Conservation (phyloP, 1,140 invertebrate genomes). For the Drosophila sulfurigaster region DNA sequence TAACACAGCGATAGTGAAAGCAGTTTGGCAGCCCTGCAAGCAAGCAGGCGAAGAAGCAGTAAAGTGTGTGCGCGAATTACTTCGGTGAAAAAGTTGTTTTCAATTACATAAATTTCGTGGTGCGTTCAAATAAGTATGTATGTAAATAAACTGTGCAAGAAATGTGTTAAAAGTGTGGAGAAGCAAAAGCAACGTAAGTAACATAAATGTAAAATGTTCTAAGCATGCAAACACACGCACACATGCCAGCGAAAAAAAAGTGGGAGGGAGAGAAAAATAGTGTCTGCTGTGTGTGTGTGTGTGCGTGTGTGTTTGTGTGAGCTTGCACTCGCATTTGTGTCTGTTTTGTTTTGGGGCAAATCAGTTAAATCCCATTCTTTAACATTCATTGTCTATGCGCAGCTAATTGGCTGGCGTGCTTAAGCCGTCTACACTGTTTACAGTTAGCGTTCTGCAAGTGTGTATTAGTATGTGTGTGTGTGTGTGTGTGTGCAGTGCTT, state of each 20-base stretch:
- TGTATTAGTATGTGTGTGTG: not conserved
- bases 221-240: not conserved
- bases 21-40: conserved; percentile 18
- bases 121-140: not conserved
- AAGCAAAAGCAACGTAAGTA: conserved; percentile 3
- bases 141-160: not conserved
- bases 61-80: conserved; percentile 23
- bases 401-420: conserved; percentile 43
- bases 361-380: conserved; percentile 22
- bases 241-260: not conserved
- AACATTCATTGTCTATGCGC: conserved; percentile 22
- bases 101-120: not conserved
- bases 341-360: not conserved
- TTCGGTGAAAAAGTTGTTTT: not conserved
- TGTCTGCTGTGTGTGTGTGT: conserved; percentile 12
- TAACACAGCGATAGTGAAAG: not conserved
- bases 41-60: not conserved
- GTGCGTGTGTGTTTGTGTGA: conserved; percentile 13
- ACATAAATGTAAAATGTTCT: not conserved
- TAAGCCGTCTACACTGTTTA: conserved; percentile 16
- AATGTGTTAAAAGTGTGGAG: not conserved
- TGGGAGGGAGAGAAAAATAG: conserved; percentile 17
- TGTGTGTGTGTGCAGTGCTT: conserved; percentile 33
- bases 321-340: not conserved
- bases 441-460: not conserved